Evolutionary conservation across 2,113 vertebrate genomes (phyloP).

Genomic region (Datnioides undecimradiatus): DNA sequence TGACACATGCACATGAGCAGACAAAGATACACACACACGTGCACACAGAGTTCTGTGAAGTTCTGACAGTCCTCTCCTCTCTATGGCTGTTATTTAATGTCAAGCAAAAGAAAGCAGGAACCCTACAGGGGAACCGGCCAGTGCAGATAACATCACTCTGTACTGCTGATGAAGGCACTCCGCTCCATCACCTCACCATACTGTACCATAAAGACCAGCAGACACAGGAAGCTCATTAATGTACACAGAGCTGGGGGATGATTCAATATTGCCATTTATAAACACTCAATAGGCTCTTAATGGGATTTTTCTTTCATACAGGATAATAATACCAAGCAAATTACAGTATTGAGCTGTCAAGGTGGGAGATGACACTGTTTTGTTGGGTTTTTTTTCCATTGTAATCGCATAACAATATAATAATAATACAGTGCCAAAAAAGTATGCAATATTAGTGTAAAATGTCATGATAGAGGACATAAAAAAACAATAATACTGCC

Average conservation of each 20-base stretch:
- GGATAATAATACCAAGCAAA: background rate
- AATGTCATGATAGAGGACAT: background rate
- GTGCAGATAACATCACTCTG: constrained; percentile 45
- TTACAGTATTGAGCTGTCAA: background rate
- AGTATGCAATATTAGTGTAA: background rate
- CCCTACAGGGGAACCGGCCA: constrained; percentile 38
- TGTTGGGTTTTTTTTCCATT: no score
- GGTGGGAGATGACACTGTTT: background rate
- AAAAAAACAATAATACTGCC: background rate
- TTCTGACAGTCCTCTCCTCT: constrained; percentile 44
- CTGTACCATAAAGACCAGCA: background rate
- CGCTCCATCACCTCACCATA: constrained; percentile 26
- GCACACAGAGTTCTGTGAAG: constrained; percentile 25
- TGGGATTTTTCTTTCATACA: background rate
- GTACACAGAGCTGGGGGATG: background rate
- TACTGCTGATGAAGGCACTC: constrained; percentile 30
- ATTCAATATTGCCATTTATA: background rate
- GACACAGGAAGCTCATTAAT: constrained; percentile 30
- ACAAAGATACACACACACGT: constrained; percentile 23
- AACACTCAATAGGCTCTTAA: background rate
- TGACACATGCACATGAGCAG: constrained; percentile 44
- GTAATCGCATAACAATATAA: background rate
- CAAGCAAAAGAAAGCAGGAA: constrained; percentile 59
- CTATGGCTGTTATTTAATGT: constrained; percentile 48
- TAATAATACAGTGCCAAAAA: background rate